Evolutionary conservation across 1,140 invertebrate species (phyloP).

Genomic region (Musca vetustissima): DNA sequence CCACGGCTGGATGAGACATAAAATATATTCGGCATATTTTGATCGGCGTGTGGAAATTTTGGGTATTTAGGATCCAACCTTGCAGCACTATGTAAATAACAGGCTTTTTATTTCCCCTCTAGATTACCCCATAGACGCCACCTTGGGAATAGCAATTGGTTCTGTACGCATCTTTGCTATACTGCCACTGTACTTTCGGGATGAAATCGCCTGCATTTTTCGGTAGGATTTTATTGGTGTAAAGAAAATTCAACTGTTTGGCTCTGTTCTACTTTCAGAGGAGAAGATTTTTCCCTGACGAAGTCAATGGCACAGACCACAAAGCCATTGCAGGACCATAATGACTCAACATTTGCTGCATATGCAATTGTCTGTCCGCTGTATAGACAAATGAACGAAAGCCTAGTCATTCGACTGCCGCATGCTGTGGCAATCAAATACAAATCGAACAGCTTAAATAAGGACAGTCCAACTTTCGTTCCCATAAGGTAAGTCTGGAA

Average conservation of each 20-base stretch:
- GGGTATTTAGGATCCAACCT: conserved; percentile 29
- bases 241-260: no score
- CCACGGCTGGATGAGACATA: conserved; percentile 35
- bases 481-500: conserved; percentile 41
- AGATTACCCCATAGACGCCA: background rate
- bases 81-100: background rate
- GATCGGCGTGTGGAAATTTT: conserved; percentile 46
- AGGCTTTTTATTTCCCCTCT: background rate
- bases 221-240: conserved; percentile 23
- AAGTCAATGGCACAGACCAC: conserved; percentile 43
- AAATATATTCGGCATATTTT: conserved; percentile 51
- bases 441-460: conserved; percentile 41
- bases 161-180: conserved; percentile 47
- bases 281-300: conserved; percentile 38
- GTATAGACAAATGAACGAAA: conserved; percentile 26
- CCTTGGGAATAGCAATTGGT: conserved; percentile 35
- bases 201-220: conserved; percentile 41
- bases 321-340: conserved; percentile 43
- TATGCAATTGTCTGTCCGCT: conserved; percentile 51
- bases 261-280: conserved; percentile 24
- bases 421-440: conserved; percentile 45
- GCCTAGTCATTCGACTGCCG: conserved; percentile 34
- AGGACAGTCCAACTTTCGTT: conserved; percentile 44
- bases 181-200: conserved; percentile 39
- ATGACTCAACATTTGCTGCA: conserved; percentile 46